Evolutionary conservation across 2,113 vertebrate species (phyloP).

Genomic region (Dasyurus viverrinus): DNA sequence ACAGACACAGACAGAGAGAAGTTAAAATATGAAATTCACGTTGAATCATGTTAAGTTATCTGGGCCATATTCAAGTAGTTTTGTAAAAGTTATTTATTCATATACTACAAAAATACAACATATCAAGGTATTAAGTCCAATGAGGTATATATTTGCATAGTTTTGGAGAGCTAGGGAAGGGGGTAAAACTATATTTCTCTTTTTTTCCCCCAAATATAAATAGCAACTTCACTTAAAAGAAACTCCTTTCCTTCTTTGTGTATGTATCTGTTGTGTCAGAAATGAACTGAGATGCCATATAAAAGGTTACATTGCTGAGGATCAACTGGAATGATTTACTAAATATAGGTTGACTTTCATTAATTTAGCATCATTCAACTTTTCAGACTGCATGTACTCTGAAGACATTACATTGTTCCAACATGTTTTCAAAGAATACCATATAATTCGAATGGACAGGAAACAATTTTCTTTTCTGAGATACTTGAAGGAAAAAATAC

Average conservation of each 20-base stretch:
- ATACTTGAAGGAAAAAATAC: conserved; percentile 21
- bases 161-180: too few species aligned
- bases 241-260: too few species aligned
- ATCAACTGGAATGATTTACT: conserved; percentile 14
- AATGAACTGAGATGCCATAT: neutral
- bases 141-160: too few species aligned
- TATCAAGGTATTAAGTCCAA: too few species aligned
- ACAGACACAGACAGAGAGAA: neutral
- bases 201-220: too few species aligned
- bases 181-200: too few species aligned
- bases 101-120: too few species aligned
- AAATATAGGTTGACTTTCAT: neutral
- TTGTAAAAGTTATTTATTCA: neutral
- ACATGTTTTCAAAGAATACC: neutral
- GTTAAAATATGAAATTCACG: too few species aligned
- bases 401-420: conserved; percentile 1
- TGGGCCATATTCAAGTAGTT: neutral
- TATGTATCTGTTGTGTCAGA: neutral
- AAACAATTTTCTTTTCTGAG: neutral
- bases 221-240: too few species aligned
- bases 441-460: neutral
- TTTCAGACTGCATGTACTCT: neutral
- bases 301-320: neutral
- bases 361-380: conserved; percentile 23
- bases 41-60: conserved; percentile 32